phyloP scores from a whole-genome alignment of 2,888 invertebrate genomes.

The Elysia crispata region DNA sequence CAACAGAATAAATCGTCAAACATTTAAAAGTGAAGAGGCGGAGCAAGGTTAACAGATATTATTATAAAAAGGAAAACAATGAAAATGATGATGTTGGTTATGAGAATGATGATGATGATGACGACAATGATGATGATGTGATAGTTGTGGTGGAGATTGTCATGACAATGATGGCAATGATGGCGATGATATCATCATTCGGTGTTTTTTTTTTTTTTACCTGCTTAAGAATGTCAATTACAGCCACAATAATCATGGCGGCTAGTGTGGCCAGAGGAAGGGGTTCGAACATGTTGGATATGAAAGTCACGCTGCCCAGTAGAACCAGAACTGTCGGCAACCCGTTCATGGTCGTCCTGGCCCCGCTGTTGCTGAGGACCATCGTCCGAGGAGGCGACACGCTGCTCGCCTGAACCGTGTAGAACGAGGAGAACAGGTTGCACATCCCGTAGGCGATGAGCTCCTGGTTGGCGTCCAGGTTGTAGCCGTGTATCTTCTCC shows the following conservation, averaged over 20 bases:
- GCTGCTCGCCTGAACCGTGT: constrained; percentile 77
- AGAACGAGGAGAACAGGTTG: constrained; percentile 75
- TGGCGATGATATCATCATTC: background rate
- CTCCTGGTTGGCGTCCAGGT: constrained; percentile 77
- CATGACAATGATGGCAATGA: too few relatives aligned
- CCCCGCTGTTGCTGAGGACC: constrained; percentile 72
- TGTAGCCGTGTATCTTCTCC: constrained; percentile 76
- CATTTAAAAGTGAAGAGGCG: too few relatives aligned
- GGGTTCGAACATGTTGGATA: constrained; percentile 68
- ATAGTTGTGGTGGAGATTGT: too few relatives aligned
- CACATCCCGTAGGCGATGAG: constrained; percentile 77
- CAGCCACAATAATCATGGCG: constrained; percentile 77
- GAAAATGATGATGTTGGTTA: too few relatives aligned
- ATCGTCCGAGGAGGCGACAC: constrained; percentile 75
- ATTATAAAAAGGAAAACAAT: too few relatives aligned
- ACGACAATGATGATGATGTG: too few relatives aligned
- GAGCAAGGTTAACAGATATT: too few relatives aligned
- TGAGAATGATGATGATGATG: too few relatives aligned
- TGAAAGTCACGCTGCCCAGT: constrained; percentile 64
- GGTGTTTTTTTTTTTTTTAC: constrained; percentile 68
- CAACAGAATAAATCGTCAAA: too few relatives aligned
- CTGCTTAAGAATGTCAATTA: constrained; percentile 81
- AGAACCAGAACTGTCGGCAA: constrained; percentile 64
- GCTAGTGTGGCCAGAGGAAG: constrained; percentile 75
- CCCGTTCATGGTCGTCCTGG: constrained; percentile 68